Percentiles rank a stretch among this genome's conserved stretches.
These are phyloP conservation scores for Myotis findleyi DNA, from an alignment of 2,797 vertebrate genomes.

Conservation along the genomic window DNA sequence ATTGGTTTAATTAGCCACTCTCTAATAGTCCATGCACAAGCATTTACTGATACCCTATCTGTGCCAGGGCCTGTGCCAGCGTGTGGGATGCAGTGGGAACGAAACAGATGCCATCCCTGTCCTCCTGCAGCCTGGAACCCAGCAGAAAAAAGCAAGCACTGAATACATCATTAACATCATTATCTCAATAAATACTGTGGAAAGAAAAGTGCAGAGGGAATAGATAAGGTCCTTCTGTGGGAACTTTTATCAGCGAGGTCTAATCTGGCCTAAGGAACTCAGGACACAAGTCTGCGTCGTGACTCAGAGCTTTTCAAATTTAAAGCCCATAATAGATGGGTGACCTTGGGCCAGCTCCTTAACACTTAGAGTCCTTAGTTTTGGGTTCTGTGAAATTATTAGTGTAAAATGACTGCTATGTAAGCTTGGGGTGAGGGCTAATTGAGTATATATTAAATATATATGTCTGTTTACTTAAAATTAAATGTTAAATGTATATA, in stretches of 20 bases:
- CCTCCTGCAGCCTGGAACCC: not conserved
- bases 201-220: not conserved
- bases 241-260: not conserved
- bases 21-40: not conserved
- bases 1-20: not conserved
- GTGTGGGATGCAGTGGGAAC: rapidly evolving
- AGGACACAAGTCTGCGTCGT: not conserved
- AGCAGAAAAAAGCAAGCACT: not conserved
- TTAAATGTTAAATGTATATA: not conserved
- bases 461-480: not conserved
- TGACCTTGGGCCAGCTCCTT: too few relatives aligned
- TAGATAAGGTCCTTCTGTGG: rapidly evolving
- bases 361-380: too few relatives aligned
- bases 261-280: too few relatives aligned
- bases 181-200: not conserved
- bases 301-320: not conserved
- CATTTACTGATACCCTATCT: not conserved
- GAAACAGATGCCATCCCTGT: not conserved
- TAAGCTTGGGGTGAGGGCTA: not conserved
- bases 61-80: not conserved
- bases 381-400: not conserved
- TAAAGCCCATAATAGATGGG: not conserved
- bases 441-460: not conserved
- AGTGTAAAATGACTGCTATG: not conserved
- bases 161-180: not conserved